Evolutionary conservation across 1,140 invertebrate species (phyloP), one percentile per base, ranked within the genome.

Genomic region (Carcinoscorpius rotundicauda): DNA sequence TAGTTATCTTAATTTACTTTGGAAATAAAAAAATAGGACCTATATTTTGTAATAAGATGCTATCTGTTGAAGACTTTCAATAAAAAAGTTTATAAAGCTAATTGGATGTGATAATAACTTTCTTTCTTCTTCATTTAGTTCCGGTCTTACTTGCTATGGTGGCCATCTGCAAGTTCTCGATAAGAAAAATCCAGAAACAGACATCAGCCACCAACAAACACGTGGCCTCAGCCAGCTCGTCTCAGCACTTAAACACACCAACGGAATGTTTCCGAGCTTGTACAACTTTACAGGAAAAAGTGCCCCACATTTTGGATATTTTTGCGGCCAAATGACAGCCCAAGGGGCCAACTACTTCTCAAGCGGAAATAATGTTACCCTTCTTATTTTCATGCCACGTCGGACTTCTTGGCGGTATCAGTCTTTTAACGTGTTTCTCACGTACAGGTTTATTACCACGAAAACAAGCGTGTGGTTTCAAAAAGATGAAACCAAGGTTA

Each of bases 331-430:
- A 8, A 66, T 71, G 67, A 63, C 64, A 8, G 69, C 63, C 49
- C 53, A 68, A 9, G 66, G 67, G 52, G 69, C 66, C 59, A 69
- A 65, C 10, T 71, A 67, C 58, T 71, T 69, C 64, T 69, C 67
- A 4, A 65, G 69, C 51, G 51, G 65, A 5, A 69, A 61, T 51
- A 71, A 71, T 50, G 68, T 71, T 48, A 71, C 64, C 48, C 65
- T 69, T 3, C 62, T 55, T 6, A 65, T 68, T n/a, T 64, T 69
- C 3, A 65, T 71, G 4, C 69, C 69, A 3, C 69, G 68, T 29
- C 63, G 69, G 52, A 68, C 69, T 50, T 71, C 69, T n/a, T 61
- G 68, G 56, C 63, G 62, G 11, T 60, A 65, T 3, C 61, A 70
- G 6, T 66, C 67, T 10, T 71, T 71, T 52, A 66, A 66, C 11